Conservation (phyloP, 2,888 invertebrate species). For the Sarcophaga carnaria region DNA sequence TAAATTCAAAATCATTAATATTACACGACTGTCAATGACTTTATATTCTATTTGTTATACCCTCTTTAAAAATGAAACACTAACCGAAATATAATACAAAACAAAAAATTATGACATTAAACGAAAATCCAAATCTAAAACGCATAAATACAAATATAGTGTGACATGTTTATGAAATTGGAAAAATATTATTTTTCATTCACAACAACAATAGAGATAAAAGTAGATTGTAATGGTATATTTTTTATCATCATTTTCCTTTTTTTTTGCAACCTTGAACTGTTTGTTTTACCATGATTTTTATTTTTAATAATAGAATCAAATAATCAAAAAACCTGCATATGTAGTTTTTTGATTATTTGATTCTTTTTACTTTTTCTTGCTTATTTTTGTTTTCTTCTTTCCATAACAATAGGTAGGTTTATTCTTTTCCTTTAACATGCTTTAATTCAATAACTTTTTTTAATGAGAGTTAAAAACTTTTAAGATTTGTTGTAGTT, state of each 20-base stretch:
- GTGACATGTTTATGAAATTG: constrained; percentile 30
- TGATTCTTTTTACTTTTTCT: neutral
- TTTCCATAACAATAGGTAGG: too few species aligned
- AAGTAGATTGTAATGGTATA: constrained; percentile 5
- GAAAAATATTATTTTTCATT: neutral
- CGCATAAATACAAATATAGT: constrained; percentile 26
- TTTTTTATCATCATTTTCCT: neutral
- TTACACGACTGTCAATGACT: constrained; percentile 36
- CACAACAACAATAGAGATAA: constrained; percentile 7
- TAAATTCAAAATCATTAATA: constrained; percentile 49
- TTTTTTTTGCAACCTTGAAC: constrained; percentile 32
- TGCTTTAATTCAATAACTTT: too few species aligned
- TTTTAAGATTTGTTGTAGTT: too few species aligned
- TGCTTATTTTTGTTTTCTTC: neutral
- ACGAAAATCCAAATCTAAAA: constrained; percentile 24
- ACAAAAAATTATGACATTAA: neutral
- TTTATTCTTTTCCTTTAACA: too few species aligned
- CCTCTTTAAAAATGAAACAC: neutral
- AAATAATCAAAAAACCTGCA: neutral
- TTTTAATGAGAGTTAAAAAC: too few species aligned
- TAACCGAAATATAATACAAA: neutral
- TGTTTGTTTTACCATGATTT: neutral
- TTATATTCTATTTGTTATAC: constrained; percentile 12
- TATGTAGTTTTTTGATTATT: neutral
- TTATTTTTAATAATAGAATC: too few species aligned